phyloP scores from a whole-genome alignment of 1,140 invertebrate genomes.

The Dendroctonus valens region DNA sequence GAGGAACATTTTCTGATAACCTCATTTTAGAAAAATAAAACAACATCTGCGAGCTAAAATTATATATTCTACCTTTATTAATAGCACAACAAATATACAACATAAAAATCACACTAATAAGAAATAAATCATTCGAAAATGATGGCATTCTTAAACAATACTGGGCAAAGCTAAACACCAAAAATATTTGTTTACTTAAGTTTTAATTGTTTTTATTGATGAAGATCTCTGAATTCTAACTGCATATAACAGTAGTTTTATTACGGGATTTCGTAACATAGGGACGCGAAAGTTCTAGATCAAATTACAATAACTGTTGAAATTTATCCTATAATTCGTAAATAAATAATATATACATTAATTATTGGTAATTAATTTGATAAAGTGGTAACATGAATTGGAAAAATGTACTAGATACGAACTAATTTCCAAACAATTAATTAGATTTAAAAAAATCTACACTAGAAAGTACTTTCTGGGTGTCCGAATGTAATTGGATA shows the following conservation, averaged over 20 bases:
- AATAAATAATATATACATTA: neutral
- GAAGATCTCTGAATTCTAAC: neutral
- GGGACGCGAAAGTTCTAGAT: neutral
- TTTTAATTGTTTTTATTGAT: neutral
- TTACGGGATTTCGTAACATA: neutral
- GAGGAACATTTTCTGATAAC: no score
- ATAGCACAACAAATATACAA: conserved; percentile 5
- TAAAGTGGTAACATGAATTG: no score
- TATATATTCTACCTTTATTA: conserved; percentile 2
- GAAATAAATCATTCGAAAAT: conserved; percentile 4
- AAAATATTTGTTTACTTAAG: conserved; percentile 4
- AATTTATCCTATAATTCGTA: neutral
- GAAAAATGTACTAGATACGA: no score
- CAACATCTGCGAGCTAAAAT: neutral
- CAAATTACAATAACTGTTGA: neutral
- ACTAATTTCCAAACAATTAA: neutral
- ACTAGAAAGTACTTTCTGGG: neutral
- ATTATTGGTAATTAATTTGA: no score
- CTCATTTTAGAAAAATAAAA: no score
- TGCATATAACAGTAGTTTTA: neutral
- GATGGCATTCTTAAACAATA: conserved; percentile 21
- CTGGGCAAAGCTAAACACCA: conserved; percentile 8
- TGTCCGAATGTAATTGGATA: neutral
- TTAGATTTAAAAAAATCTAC: neutral
- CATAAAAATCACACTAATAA: conserved; percentile 11